Evolutionary conservation across 2,888 invertebrate species (phyloP), one percentile per base, ranked within the genome.

Genomic region (Nomada flava): DNA sequence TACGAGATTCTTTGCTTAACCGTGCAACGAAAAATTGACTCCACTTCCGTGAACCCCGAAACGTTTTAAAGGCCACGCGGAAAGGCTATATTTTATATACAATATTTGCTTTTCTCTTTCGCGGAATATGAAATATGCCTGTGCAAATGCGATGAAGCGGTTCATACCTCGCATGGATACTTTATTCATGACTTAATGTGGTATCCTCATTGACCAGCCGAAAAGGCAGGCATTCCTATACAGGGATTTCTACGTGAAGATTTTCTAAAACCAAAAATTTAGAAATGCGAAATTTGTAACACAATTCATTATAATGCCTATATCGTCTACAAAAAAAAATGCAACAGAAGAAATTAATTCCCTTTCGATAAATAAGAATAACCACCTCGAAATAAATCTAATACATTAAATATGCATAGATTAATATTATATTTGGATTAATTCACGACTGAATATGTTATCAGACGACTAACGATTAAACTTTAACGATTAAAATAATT

Each of bases 11-110:
- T 55, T 23, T 23, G 42, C 53, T 52, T 36, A 63, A 53, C 23
- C 53, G 36, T 2, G 23, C 42, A 18, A 72, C 42, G 72, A 63
- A 72, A 72, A 72, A 72, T 72, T 44, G 72, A 42, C 63, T 72
- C 62, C 42, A 52, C 36, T 18, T n/a, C 42, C 62, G 62, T 42
- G 42, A 62, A 42, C 11, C n/a, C n/a, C 62, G 62, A 62, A 62
- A 42, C n/a, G 23, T 50, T 64, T 64, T 26, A 62, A 62, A 71
- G 20, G 36, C 52, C 11, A 20, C 71, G 71, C 18, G 18, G 42
- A 63, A 52, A 15, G 42, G 26, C n/a, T 44, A 42, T 26, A 36
- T 42, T 62, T 62, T 52, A 53, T 18, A 5, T 9, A 23, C 13
- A n/a, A 63, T 23, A 10, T 26, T n/a, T 11, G 29, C 23, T 60